Evolutionary conservation across 2,797 vertebrate genomes (phyloP), one percentile per base, ranked within the genome.

Genomic region (Euphonia xanthogaster): DNA sequence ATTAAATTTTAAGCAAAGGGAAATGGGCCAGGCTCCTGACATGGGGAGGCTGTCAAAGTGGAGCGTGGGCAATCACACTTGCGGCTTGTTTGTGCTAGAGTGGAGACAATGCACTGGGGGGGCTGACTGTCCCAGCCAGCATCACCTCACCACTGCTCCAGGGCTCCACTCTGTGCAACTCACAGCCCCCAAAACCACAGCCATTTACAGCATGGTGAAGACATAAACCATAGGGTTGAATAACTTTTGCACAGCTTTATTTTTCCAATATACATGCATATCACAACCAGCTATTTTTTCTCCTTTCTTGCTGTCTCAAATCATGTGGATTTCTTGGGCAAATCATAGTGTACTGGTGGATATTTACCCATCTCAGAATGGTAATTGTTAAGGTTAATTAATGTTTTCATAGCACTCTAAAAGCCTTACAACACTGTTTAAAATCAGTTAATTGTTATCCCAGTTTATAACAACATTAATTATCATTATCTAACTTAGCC

Each of bases 1-100:
- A 98, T 98, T 98, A 97, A 98, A 98, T 97, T 98, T 97, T 97
- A 97, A 98, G 96, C 25, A 1, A 67, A 86, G 92, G 97, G 93
- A 98, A 97, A 97, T 94, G 94, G 96, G 84, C 95, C 94, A 97
- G 80, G 30, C 79, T 89, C 76, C 83, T 88, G 73, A 91, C 54
- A 92, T 4, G 55, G 73, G 72, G 93, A 96, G 82, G 57, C 91
- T 96, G 97, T 94, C 88, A 83, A 85, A 96, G 91, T 63, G 77
- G 78, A 93, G 85, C 71, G 13, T 76, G 35, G 80, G 84, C 74
- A 94, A 91, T 95, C 91, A 80, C 37, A 39, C 1, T 11, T 90
- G 88, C 86, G 82, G 84, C 33, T 14, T 73, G 83, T 60, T 71
- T 45, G 40, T 50, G 86, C 92, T 78, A 31, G 75, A 45, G 37